These are phyloP conservation scores for Mesorhabditis belari DNA, from an alignment of 2,888 invertebrate species.

Conservation along the genomic window DNA sequence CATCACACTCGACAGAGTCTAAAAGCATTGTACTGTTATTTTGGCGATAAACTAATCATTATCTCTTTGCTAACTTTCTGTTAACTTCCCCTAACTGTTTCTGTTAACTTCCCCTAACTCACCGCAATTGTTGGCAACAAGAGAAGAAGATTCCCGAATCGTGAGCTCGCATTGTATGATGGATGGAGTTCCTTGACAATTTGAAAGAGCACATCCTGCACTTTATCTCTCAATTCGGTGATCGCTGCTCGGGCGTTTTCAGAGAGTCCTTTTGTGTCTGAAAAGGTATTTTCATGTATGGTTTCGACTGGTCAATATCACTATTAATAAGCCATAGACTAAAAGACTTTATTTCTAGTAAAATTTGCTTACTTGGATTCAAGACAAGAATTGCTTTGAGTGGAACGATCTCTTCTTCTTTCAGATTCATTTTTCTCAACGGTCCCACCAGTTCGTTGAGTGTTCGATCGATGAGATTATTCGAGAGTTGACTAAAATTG, in stretches of 20 bases:
- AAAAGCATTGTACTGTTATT: slow-evolving; percentile 10
- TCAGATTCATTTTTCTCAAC: slow-evolving; percentile 43
- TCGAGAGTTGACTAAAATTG: slow-evolving; percentile 49
- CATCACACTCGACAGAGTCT: slow-evolving; percentile 51
- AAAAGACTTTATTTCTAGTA: background rate
- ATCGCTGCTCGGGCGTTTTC: slow-evolving; percentile 39
- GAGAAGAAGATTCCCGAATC: slow-evolving; percentile 49
- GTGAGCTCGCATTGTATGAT: slow-evolving; percentile 39
- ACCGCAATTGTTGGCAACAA: slow-evolving; percentile 50
- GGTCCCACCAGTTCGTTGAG: slow-evolving; percentile 50
- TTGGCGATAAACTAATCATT: background rate
- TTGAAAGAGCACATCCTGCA: slow-evolving; percentile 52
- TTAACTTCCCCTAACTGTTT: background rate
- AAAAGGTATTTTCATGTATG: background rate
- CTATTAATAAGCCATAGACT: background rate
- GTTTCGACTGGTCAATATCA: background rate
- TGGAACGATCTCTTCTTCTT: slow-evolving; percentile 51
- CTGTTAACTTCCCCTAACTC: too few relatives aligned
- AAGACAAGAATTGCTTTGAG: slow-evolving; percentile 51
- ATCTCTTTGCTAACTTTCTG: background rate
- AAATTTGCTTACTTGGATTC: slow-evolving; percentile 50
- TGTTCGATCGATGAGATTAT: slow-evolving; percentile 49
- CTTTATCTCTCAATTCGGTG: slow-evolving; percentile 44
- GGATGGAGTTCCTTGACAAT: slow-evolving; percentile 50
- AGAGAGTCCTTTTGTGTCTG: slow-evolving; percentile 48